Base-by-base conservation (phyloP, 2,113 vertebrate genomes). In the Peromyscus maniculatus region DNA sequence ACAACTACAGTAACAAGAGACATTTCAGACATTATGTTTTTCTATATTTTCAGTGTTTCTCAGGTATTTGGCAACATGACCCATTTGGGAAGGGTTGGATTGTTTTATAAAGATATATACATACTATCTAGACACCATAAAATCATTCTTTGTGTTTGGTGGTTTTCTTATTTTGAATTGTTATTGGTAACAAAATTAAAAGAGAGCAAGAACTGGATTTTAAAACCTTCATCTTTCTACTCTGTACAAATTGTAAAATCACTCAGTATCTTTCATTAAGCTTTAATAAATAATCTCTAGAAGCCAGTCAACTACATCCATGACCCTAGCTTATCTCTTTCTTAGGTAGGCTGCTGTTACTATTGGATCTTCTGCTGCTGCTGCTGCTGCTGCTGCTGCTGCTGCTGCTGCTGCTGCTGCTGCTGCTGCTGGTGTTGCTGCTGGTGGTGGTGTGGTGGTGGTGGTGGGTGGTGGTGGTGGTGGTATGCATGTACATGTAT, bases 41-140 rank as follows among this genome's bases (percentile, higher is more conserved):
- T 93, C 78, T 88, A 3, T 52, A 75, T 94, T 94, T 95, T 94
- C 57, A 93, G 89, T 46, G 79, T 93, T 93, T 33, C 62, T 89
- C 7, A 36, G 80, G 15, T 62, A 71, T 82, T 79, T 96, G 82
- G 74, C 86, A 90, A 9, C 19, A 89, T 19, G 6, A 22, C 21
- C 94, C 36, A 90, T 93, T 87, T 94, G 87, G 31, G 77, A 26
- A 2, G 46, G 67, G 8, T 19, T 86, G 67, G 69, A 69, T 57
- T 90, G 46, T 80, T 92, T 92, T 69, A 83, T 82, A 93, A 96
- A 82, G 52, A 90, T 94, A 86, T 71, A 87, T 93, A 39, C 13
- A 0, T 69, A 93, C 87, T 93, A 91, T 77, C 69, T 74, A 92
- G 69, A 79, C 22, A 88, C 33, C 64, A 28, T 62, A 55, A 89